These are phyloP conservation scores for Podiceps cristatus DNA, from an alignment of 2,113 vertebrate genomes.

Conservation along the genomic window DNA sequence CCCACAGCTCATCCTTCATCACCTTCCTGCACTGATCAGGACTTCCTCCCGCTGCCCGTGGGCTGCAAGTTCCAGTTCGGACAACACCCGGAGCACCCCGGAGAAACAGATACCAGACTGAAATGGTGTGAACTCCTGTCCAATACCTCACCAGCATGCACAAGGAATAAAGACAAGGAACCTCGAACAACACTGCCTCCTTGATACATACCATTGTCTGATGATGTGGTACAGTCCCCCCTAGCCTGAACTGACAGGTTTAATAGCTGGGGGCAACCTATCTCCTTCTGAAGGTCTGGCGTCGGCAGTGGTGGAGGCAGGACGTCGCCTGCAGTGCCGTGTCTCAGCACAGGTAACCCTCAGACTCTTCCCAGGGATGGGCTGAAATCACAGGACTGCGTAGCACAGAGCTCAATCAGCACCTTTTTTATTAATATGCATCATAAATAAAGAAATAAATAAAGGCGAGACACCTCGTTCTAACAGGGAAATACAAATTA, in stretches of 20 bases:
- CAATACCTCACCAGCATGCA: neutral
- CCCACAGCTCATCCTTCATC: neutral
- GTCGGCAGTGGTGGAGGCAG: neutral
- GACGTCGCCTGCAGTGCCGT: neutral
- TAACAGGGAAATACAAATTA: conserved; percentile 67
- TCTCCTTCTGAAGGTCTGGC: neutral
- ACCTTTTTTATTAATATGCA: conserved; percentile 88
- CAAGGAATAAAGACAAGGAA: neutral
- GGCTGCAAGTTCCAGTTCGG: conserved; percentile 81
- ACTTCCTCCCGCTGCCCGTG: neutral
- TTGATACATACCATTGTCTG: neutral
- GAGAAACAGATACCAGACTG: conserved; percentile 41
- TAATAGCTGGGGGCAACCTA: neutral
- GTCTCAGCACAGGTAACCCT: neutral
- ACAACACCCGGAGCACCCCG: conserved; percentile 62
- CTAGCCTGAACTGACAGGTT: neutral
- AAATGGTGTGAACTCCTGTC: neutral
- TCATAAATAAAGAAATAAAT: conserved; percentile 91
- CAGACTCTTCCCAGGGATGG: neutral
- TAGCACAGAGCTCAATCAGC: conserved; percentile 64
- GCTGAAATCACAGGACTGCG: neutral
- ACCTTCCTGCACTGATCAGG: neutral
- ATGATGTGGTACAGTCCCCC: neutral
- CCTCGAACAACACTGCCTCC: fast-evolving
- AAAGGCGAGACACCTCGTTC: conserved; percentile 71